Base-by-base conservation (phyloP, 2,888 invertebrate species). In the Polyploca ridens region DNA sequence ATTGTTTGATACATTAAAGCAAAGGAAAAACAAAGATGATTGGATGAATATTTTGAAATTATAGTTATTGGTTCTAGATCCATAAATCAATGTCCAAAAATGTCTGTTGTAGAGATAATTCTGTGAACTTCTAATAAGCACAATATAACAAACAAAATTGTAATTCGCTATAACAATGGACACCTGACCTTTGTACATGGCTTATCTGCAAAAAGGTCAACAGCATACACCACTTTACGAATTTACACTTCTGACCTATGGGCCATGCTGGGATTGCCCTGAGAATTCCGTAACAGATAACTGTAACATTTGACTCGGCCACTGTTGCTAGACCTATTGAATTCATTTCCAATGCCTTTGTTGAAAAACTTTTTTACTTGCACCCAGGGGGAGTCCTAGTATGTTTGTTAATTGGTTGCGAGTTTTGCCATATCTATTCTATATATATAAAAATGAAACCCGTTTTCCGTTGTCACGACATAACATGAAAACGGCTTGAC, bases 241-340 rank as follows among this genome's bases (percentile, higher is more conserved):
- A 80, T 81, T 80, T 81, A 82, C 80, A 80, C 84, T 69, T 73
- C 81, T 86, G 86, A 87, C 88, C 88, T 83, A 84, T 83, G 83
- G 79, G 75, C 79, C 79, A 71, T 70, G 68, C 64, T 72, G 82
- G 81, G 83, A 85, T 84, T 79, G 82, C 80, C 76, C 77, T 73
- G 76, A 80, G 82, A 84, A 85, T 82, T 82, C 87, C 84, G 81
- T 78, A 82, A 73, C 75, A 38, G 38, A 72, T 77, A 74, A 77
- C 70, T 76, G 78, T 77, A 83, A 82, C 83, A 84, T 81, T 76
- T 76, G 66, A 66, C 69, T 62, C 69, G 69, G 66, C 84, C 82
- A 81, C 49, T 64, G 5, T 75, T 67, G 57, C 13, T 14, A 67
- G 82, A 77, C 46, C 79, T 65, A 38, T 71, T 44, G 63, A 63